Evolutionary conservation across 2,888 invertebrate genomes (phyloP).

Genomic region (Marronus borbonicus): DNA sequence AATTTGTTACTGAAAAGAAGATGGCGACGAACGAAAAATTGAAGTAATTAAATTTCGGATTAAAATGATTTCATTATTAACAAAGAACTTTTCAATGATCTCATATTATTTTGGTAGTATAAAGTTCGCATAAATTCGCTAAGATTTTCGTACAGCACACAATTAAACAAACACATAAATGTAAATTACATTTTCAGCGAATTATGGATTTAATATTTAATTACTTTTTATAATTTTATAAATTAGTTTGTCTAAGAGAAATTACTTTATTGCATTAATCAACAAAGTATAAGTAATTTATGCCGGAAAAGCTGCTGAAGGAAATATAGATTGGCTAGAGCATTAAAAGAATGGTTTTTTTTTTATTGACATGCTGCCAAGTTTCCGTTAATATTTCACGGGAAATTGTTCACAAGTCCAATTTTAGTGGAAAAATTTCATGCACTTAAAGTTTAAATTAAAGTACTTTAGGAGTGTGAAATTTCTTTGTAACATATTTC

Average conservation of each 20-base stretch:
- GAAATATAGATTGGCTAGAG: not conserved
- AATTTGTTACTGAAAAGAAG: conserved; percentile 34
- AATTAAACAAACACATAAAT: no score
- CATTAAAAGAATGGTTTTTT: not conserved
- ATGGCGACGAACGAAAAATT: not conserved
- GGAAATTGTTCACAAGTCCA: not conserved
- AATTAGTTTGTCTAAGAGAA: no score
- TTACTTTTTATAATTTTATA: no score
- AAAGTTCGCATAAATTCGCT: no score
- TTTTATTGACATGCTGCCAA: not conserved
- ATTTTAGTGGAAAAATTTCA: conserved; percentile 18
- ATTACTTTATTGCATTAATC: not conserved
- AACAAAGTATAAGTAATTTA: not conserved
- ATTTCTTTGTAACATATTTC: conserved; percentile 16
- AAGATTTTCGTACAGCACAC: no score
- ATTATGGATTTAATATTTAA: no score
- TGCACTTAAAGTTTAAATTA: conserved; percentile 20
- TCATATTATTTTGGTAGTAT: no score
- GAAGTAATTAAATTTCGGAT: conserved; percentile 27
- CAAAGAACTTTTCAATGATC: not conserved
- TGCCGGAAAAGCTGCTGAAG: not conserved
- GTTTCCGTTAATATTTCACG: not conserved
- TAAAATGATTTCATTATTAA: not conserved
- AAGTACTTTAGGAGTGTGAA: conserved; percentile 7
- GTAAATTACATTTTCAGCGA: no score